These are phyloP conservation scores for Gouania willdenowi DNA, from an alignment of 2,797 vertebrate genomes.

Conservation along the genomic window DNA sequence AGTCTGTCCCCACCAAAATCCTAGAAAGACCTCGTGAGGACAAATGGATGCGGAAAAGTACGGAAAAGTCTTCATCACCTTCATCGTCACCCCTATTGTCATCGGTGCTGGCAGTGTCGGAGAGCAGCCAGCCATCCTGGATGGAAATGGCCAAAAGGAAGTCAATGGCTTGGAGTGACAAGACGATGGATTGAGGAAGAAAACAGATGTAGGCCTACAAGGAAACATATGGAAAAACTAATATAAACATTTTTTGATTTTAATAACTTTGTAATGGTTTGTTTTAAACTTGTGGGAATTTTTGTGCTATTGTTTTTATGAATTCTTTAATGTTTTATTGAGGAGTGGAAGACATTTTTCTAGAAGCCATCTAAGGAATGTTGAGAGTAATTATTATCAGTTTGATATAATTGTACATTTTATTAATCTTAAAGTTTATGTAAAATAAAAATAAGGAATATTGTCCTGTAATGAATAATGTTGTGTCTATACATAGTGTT, in stretches of 20 bases:
- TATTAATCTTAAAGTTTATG: slow-evolving; percentile 25
- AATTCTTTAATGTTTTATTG: slow-evolving; percentile 18
- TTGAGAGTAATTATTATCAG: no score
- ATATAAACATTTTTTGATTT: neutral
- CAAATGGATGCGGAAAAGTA: slow-evolving; percentile 70
- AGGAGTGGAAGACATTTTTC: no score
- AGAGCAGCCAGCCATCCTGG: slow-evolving; percentile 84
- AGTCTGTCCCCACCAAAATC: slow-evolving; percentile 48
- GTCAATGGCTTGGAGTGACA: slow-evolving; percentile 96
- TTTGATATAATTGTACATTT: slow-evolving; percentile 9
- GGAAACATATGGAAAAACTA: neutral
- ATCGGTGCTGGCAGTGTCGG: slow-evolving; percentile 55
- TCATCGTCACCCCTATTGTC: slow-evolving; percentile 49
- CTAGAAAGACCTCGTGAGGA: slow-evolving; percentile 69
- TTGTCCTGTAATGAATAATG: no score
- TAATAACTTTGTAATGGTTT: no score
- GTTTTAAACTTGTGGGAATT: no score
- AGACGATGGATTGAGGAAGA: slow-evolving; percentile 76
- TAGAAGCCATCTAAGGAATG: no score
- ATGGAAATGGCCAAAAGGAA: slow-evolving; percentile 98
- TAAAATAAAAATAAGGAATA: slow-evolving; percentile 30
- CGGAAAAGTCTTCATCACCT: slow-evolving; percentile 26
- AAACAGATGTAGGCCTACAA: neutral
- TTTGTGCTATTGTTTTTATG: neutral
- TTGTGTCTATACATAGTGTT: no score